phyloP scores from a whole-genome alignment of 2,888 invertebrate genomes.

The Macroteleia sp. region DNA sequence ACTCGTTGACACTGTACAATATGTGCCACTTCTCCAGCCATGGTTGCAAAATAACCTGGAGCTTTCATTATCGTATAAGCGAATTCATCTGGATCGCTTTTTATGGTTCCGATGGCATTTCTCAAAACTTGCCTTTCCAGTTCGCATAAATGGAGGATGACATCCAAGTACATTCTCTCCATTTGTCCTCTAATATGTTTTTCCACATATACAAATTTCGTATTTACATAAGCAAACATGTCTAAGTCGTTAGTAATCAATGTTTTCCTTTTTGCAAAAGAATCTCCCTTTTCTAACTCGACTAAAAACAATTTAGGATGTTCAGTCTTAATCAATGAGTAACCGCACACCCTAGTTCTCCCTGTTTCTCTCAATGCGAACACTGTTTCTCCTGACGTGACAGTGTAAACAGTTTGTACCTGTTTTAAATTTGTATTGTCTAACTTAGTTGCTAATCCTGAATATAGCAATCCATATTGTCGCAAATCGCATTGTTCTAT shows the following conservation, averaged over 20 bases:
- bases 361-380: slow-evolving; percentile 57
- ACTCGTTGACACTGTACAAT: slow-evolving; percentile 69
- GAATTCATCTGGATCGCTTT: slow-evolving; percentile 67
- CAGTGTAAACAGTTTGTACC: slow-evolving; percentile 31
- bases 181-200: slow-evolving; percentile 64
- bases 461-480: neutral
- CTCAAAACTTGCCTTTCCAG: slow-evolving; percentile 68
- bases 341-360: slow-evolving; percentile 7
- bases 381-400: slow-evolving; percentile 35
- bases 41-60: slow-evolving; percentile 68
- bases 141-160: slow-evolving; percentile 66
- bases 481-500: neutral
- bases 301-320: slow-evolving; percentile 51
- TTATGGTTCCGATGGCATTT: slow-evolving; percentile 67
- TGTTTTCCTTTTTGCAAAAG: neutral
- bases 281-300: neutral
- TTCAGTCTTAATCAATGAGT: slow-evolving; percentile 35
- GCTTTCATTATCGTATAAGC: slow-evolving; percentile 65
- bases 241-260: slow-evolving; percentile 49
- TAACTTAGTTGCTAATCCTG: neutral
- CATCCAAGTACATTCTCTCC: slow-evolving; percentile 60
- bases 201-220: slow-evolving; percentile 71
- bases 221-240: slow-evolving; percentile 66
- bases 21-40: slow-evolving; percentile 70
- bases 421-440: neutral